Evolutionary conservation across 2,113 vertebrate species (phyloP).

Genomic region (Phycodurus eques): DNA sequence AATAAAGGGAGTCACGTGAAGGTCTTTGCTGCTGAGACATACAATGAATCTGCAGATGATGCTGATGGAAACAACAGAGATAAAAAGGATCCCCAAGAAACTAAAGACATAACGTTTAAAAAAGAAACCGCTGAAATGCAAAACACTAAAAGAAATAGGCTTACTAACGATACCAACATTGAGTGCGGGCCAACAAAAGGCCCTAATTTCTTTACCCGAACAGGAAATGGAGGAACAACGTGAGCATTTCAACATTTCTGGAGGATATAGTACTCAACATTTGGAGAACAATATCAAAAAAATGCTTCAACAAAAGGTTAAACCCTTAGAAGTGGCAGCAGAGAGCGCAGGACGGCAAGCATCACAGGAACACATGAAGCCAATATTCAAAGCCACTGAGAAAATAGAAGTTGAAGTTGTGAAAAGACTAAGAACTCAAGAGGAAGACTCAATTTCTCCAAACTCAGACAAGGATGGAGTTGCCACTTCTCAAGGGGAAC

Average conservation of each 20-base stretch:
- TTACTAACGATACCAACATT: background rate
- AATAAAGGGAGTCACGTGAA: slow-evolving; percentile 6
- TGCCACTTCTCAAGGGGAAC: background rate
- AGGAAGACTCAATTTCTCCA: background rate
- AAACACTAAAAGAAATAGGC: background rate
- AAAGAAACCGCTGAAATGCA: background rate
- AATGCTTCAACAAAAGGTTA: background rate
- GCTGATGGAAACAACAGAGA: background rate
- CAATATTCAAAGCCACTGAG: background rate
- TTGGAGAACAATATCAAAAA: background rate
- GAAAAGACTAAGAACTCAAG: background rate
- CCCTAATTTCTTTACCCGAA: background rate
- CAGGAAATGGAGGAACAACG: background rate
- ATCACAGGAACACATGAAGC: background rate
- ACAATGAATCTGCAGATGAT: background rate
- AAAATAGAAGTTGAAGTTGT: background rate
- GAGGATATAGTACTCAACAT: background rate
- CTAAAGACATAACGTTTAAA: background rate
- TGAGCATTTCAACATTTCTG: background rate
- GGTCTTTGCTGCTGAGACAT: background rate
- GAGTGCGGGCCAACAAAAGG: background rate
- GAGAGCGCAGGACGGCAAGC: background rate
- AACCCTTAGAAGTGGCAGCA: background rate
- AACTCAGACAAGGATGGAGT: slow-evolving; percentile 1
- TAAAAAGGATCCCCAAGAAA: background rate